Evolutionary conservation across 2,797 vertebrate species (phyloP).

Genomic region (Anisognathus igniventris): DNA sequence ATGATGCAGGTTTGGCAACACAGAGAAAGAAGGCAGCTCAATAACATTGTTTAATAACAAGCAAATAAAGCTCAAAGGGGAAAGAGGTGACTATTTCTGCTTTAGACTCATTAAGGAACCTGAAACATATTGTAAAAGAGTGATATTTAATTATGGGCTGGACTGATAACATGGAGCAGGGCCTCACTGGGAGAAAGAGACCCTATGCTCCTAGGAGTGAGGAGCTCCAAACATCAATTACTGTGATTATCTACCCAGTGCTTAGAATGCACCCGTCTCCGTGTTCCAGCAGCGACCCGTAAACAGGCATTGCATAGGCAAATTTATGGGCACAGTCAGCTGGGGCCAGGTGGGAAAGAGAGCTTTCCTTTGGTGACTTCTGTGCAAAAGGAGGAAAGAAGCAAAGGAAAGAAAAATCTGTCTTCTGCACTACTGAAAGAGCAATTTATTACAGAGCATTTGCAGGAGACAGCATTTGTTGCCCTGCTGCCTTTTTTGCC

Average conservation of each 20-base stretch:
- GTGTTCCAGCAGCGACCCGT: slow-evolving; percentile 77
- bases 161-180: slow-evolving; percentile 82
- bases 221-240: slow-evolving; percentile 81
- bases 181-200: slow-evolving; percentile 82
- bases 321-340: slow-evolving; percentile 78
- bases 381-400: slow-evolving; percentile 63
- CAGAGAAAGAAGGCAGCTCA: slow-evolving; percentile 79
- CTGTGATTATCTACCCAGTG: slow-evolving; percentile 78
- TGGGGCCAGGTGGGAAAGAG: slow-evolving; percentile 74
- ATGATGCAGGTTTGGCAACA: slow-evolving; percentile 85
- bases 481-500: slow-evolving; percentile 83
- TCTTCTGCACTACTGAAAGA: slow-evolving; percentile 88
- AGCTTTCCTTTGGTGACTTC: slow-evolving; percentile 69
- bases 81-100: slow-evolving; percentile 80
- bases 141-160: slow-evolving; percentile 86
- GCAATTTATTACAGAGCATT: slow-evolving; percentile 93
- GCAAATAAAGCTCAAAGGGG: slow-evolving; percentile 82
- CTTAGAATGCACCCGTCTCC: slow-evolving; percentile 74
- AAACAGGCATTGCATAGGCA: slow-evolving; percentile 74
- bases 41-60: slow-evolving; percentile 86
- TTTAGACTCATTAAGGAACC: slow-evolving; percentile 84
- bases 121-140: slow-evolving; percentile 83
- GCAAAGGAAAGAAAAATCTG: slow-evolving; percentile 83
- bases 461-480: slow-evolving; percentile 89
- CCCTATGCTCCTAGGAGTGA: slow-evolving; percentile 75